Evolutionary conservation across 2,888 invertebrate genomes (phyloP).

Genomic region (Cremastinae sp.): DNA sequence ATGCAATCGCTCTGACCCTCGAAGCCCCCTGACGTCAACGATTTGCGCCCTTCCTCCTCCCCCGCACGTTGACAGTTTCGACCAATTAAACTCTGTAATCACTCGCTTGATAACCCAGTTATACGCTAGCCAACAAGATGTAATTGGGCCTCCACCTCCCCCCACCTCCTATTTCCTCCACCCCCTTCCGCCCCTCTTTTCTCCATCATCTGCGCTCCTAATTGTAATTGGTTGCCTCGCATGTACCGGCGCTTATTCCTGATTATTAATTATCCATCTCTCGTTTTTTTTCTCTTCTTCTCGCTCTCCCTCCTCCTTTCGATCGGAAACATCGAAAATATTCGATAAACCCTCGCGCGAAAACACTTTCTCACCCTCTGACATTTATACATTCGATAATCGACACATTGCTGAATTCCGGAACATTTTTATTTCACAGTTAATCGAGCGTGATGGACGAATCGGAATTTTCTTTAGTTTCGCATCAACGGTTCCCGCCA

Average conservation of each 20-base stretch:
- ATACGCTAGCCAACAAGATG: conserved; percentile 50
- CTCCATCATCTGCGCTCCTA: conserved; percentile 16
- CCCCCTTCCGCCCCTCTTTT: too few species aligned
- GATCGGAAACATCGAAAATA: conserved; percentile 9
- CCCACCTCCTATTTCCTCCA: too few species aligned
- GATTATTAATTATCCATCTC: conserved; percentile 64
- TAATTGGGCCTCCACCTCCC: conserved; percentile 44
- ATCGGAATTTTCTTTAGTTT: conserved; percentile 2
- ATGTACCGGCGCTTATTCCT: conserved; percentile 61
- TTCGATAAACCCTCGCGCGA: neutral
- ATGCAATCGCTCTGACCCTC: neutral
- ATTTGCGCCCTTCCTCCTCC: neutral
- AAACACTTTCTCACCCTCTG: too few species aligned
- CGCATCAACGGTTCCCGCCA: neutral
- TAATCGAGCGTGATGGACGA: neutral
- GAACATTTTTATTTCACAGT: neutral
- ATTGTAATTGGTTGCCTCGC: conserved; percentile 59
- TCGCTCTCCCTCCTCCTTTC: too few species aligned
- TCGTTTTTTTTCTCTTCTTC: conserved; percentile 11
- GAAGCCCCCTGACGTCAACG: neutral
- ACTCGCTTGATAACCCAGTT: conserved; percentile 61
- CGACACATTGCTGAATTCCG: too few species aligned
- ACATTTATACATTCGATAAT: neutral
- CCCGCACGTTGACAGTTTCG: conserved; percentile 47
- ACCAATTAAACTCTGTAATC: conserved; percentile 64